Evolutionary conservation across 92 coral and sea anemone species (phyloP), one percentile per base, ranked within the genome.

Genomic region (Epizoanthus illoricatus): DNA sequence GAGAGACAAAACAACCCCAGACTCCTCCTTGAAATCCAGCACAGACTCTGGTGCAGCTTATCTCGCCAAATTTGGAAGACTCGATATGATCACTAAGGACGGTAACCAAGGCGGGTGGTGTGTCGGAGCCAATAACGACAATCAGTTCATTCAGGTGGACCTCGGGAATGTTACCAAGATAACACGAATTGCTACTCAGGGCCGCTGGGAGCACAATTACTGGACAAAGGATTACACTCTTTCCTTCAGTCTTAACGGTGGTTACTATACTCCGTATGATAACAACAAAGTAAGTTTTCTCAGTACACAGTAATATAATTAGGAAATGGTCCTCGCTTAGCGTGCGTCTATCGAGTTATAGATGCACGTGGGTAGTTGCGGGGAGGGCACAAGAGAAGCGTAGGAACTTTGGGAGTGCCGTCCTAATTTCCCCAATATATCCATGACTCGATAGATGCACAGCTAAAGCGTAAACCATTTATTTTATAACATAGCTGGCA

Each of bases 71-170:
- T 78, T 58, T 69, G 82, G 71, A 39, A 39, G 82, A 21, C 71
- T 78, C 3, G 82, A 78, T 61, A 78, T 78, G 82, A 62, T 45
- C 16, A 78, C 82, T 16, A 63, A 42, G 6, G 82, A 78, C 10
- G 82, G 82, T 11, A 62, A 78, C 8, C 71, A 78, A 41, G 82
- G 82, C 33, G 82, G 82, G 0, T 78, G 82, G 82, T 78, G 82
- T 78, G 58, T 28, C 2, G 82, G 71, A 41, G 56, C 71, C 3
- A 78, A 78, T 20, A 45, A 63, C 10, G 59, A 43, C 12, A n/a
- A 78, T 11, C 71, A 78, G 71, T 78, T 61, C 71, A 69, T 78
- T 21, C 82, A 78, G 71, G 82, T 78, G 17, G 82, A 78, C 21
- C 82, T 78, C 0, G 82, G 82, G 3, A 78, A 78, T 39, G 19